Conservation (phyloP, 2,888 invertebrate genomes). For the Atherix ibis region DNA sequence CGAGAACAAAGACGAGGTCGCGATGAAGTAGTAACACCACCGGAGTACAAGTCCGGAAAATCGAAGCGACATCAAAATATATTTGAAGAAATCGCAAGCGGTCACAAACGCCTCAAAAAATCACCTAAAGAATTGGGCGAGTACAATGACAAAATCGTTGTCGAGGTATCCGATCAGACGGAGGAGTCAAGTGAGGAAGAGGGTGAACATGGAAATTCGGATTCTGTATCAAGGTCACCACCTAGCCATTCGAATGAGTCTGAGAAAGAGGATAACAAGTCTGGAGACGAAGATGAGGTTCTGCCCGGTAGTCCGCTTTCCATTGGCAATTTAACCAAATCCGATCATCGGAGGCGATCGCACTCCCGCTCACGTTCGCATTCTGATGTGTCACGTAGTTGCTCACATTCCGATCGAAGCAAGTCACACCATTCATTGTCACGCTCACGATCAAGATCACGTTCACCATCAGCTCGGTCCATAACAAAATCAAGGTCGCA, state of each 20-base stretch:
- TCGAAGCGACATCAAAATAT: conserved; percentile 12
- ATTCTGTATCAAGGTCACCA: conserved; percentile 34
- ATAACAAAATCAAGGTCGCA: conserved; percentile 6
- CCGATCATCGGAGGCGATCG: conserved; percentile 24
- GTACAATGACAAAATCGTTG: conserved; percentile 13
- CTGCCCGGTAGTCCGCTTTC: conserved; percentile 38
- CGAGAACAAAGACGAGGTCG: conserved; percentile 42
- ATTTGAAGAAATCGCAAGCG: conserved; percentile 19
- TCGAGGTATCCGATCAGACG: conserved; percentile 28
- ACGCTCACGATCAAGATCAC: conserved; percentile 5
- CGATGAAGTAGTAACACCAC: conserved; percentile 19
- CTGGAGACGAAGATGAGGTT: conserved; percentile 21
- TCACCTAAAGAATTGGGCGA: conserved; percentile 17
- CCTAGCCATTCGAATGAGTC: conserved; percentile 29
- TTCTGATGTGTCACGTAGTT: conserved; percentile 3
- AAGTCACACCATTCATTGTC: conserved; percentile 8
- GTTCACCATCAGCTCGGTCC: conserved; percentile 6
- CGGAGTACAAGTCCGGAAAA: conserved; percentile 17
- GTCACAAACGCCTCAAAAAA: conserved; percentile 15
- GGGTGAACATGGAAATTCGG: conserved; percentile 36
- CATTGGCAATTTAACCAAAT: conserved; percentile 36
- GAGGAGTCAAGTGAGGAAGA: conserved; percentile 17
- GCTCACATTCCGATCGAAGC: conserved; percentile 9
- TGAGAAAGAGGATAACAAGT: conserved; percentile 23
- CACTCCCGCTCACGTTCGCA: conserved; percentile 15